Percentiles rank a stretch among this genome's conserved stretches.
Evolutionary conservation across 2,113 vertebrate species (phyloP).

Genomic region (Paraplagusia blochii): DNA sequence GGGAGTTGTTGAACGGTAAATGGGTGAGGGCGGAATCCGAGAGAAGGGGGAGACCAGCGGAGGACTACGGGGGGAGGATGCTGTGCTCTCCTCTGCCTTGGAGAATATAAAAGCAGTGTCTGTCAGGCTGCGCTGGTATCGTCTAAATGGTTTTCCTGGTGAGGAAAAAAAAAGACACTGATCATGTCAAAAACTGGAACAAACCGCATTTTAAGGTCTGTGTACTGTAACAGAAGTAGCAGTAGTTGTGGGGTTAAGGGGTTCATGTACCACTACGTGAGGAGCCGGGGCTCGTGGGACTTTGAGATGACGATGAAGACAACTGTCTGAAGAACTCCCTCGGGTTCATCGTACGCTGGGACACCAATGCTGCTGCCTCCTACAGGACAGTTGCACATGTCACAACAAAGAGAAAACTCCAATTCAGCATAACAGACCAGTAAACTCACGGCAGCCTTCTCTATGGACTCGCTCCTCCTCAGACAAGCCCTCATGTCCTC

Average conservation of each 20-base stretch:
- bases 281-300: slow-evolving; percentile 69
- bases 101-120: slow-evolving; percentile 83
- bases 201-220: not conserved
- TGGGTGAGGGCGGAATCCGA: slow-evolving; percentile 52
- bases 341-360: slow-evolving; percentile 78
- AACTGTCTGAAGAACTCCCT: slow-evolving; percentile 82
- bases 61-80: slow-evolving; percentile 62
- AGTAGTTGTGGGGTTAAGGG: too few relatives aligned
- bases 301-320: slow-evolving; percentile 74
- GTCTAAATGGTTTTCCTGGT: slow-evolving; percentile 76
- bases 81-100: slow-evolving; percentile 58
- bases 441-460: slow-evolving; percentile 81
- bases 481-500: slow-evolving; percentile 75
- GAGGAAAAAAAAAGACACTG: slow-evolving; percentile 7
- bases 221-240: too few relatives aligned
- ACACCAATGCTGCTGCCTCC: slow-evolving; percentile 81
- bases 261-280: slow-evolving; percentile 57
- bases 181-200: slow-evolving; percentile 10
- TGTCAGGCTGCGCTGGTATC: slow-evolving; percentile 84
- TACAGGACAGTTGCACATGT: slow-evolving; percentile 36
- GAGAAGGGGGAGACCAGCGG: slow-evolving; percentile 71
- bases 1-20: slow-evolving; percentile 49
- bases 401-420: not conserved
- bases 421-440: not conserved
- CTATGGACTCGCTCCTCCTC: slow-evolving; percentile 77